phyloP scores from a whole-genome alignment of 1,140 invertebrate species.

The Leptinotarsa undecemlineata region DNA sequence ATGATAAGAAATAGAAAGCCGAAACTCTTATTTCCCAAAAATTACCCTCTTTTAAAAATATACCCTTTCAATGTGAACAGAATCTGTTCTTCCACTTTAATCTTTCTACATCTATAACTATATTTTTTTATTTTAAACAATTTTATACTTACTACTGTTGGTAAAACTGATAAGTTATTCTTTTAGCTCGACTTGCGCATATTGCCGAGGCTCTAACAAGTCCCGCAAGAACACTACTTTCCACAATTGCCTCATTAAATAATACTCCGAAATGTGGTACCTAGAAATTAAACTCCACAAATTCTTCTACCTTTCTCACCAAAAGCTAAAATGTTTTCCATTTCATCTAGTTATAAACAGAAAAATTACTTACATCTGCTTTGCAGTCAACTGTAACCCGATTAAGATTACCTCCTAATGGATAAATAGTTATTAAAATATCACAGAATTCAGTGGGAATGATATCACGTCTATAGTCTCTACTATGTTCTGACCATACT shows the following conservation, averaged over 20 bases:
- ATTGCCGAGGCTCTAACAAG: conserved; percentile 90
- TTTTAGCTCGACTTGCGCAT: conserved; percentile 88
- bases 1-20: too few species aligned
- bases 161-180: conserved; percentile 84
- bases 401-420: conserved; percentile 78
- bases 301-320: not conserved
- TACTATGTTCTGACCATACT: conserved; percentile 96
- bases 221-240: conserved; percentile 80
- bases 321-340: not conserved
- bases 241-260: conserved; percentile 92
- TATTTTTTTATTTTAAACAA: not conserved
- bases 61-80: too few species aligned
- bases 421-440: conserved; percentile 97
- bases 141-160: conserved; percentile 80
- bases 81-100: too few species aligned
- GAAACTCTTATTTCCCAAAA: too few species aligned
- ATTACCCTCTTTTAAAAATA: too few species aligned
- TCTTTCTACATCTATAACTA: too few species aligned
- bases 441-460: conserved; percentile 99
- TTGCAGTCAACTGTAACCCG: conserved; percentile 84
- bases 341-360: not conserved
- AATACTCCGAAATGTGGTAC: conserved; percentile 95
- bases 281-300: conserved; percentile 55
- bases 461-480: conserved; percentile 94
- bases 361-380: conserved; percentile 69